These are phyloP conservation scores for Syritta pipiens DNA, from an alignment of 2,888 invertebrate species.

Conservation along the genomic window DNA sequence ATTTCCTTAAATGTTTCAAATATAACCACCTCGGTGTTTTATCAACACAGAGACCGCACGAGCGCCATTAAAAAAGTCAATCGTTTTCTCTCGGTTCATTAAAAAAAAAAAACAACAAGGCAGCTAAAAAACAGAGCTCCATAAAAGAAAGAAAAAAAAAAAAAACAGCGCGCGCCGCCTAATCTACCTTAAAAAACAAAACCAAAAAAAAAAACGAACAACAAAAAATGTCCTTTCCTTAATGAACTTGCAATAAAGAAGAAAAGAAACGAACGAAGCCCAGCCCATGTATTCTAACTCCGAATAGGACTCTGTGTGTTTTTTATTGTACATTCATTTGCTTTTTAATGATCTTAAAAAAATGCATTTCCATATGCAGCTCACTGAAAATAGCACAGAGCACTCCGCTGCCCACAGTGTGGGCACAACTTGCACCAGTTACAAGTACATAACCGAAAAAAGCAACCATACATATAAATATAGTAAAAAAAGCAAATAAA, in stretches of 20 bases:
- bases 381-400: slow-evolving; percentile 38
- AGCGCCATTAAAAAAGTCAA: slow-evolving; percentile 39
- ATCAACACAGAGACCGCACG: slow-evolving; percentile 17
- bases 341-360: slow-evolving; percentile 33
- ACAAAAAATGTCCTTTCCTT: slow-evolving; percentile 30
- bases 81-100: slow-evolving; percentile 17
- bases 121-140: slow-evolving; percentile 8
- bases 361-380: slow-evolving; percentile 55
- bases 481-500: slow-evolving; percentile 40
- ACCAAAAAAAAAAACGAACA: not conserved
- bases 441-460: not conserved
- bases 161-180: slow-evolving; percentile 40
- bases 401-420: no score
- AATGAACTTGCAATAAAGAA: slow-evolving; percentile 45
- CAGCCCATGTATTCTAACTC: slow-evolving; percentile 8
- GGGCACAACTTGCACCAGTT: no score
- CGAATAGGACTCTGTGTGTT: not conserved
- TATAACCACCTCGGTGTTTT: slow-evolving; percentile 4
- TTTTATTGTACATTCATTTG: slow-evolving; percentile 10
- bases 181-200: slow-evolving; percentile 26
- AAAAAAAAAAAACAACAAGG: slow-evolving; percentile 24
- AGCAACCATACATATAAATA: no score
- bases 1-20: not conserved
- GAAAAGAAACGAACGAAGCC: slow-evolving; percentile 6
- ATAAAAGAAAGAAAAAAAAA: slow-evolving; percentile 23